Conservation (phyloP, 2,797 vertebrate genomes). For the Enteromius unitaeniatus region DNA sequence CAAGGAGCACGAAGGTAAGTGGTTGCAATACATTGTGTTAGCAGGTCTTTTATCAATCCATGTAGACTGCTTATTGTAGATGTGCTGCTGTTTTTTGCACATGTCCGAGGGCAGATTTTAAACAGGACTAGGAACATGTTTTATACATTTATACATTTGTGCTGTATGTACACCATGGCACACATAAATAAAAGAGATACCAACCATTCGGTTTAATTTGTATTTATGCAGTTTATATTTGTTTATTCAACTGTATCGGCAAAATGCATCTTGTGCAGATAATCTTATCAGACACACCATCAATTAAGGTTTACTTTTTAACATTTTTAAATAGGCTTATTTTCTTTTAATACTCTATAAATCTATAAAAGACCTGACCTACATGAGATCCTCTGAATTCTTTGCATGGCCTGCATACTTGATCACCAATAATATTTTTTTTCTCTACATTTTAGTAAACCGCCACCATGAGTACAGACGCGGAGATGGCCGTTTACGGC, state of each 20-base stretch:
- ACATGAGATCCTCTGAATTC: not conserved
- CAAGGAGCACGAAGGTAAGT: not conserved
- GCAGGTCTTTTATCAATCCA: not conserved
- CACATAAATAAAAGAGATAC: not conserved
- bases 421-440: not conserved
- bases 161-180: not conserved
- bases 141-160: not conserved
- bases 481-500: constrained; percentile 76
- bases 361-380: not conserved
- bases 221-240: not conserved
- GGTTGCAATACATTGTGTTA: not conserved
- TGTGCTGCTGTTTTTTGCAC: not conserved
- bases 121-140: not conserved
- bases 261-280: not conserved
- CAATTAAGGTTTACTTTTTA: not conserved
- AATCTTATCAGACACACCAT: not conserved
- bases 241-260: not conserved
- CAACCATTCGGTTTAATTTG: not conserved
- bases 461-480: constrained; percentile 79
- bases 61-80: not conserved
- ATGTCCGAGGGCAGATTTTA: not conserved
- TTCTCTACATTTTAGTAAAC: constrained; percentile 38
- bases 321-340: not conserved
- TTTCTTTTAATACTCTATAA: not conserved
- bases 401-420: not conserved